These are phyloP conservation scores for Serripes groenlandicus DNA, from an alignment of 2,888 invertebrate species.

Conservation along the genomic window DNA sequence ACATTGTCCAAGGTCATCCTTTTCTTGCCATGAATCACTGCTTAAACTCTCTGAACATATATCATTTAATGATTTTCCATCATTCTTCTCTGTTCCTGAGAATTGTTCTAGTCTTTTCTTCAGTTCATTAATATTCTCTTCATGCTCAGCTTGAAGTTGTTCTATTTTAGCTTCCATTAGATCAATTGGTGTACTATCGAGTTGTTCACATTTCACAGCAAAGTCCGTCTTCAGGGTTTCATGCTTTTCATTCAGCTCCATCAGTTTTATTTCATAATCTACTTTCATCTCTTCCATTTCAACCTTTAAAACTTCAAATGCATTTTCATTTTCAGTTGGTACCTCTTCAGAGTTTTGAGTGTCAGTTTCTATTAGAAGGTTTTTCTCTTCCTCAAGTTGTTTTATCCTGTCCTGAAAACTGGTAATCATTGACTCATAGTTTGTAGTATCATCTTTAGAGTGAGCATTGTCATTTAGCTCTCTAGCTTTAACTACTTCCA, in stretches of 20 bases:
- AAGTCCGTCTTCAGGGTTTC: not conserved
- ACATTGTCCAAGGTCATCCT: not conserved
- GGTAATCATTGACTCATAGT: not conserved
- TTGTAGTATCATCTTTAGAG: not conserved
- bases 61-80: not conserved
- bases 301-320: not conserved
- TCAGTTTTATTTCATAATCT: not conserved
- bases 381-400: not conserved
- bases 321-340: not conserved
- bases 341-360: not conserved
- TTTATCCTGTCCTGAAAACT: not conserved
- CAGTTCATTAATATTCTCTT: not conserved
- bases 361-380: not conserved
- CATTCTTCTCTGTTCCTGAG: not conserved
- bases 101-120: not conserved
- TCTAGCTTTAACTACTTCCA: too few relatives aligned
- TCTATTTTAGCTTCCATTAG: not conserved
- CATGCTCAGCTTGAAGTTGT: not conserved
- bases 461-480: too few relatives aligned
- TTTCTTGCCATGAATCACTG: not conserved
- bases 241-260: not conserved
- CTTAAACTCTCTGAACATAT: not conserved
- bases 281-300: conserved; percentile 12
- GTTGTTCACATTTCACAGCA: not conserved
- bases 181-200: not conserved